phyloP scores from a whole-genome alignment of 2,113 vertebrate species.

The Mixornis gularis region DNA sequence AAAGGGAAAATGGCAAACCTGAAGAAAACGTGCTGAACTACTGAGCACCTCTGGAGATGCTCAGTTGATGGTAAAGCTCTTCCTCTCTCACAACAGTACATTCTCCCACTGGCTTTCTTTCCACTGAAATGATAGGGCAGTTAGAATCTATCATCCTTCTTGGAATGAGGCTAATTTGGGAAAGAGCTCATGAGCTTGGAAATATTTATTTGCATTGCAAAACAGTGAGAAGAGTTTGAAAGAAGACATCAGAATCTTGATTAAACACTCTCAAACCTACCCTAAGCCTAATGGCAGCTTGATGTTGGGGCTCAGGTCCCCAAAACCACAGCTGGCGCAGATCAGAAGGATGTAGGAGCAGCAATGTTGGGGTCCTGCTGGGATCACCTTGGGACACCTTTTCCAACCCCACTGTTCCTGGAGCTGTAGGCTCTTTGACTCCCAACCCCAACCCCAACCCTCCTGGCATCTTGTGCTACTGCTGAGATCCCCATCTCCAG shows the following conservation, averaged over 20 bases:
- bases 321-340: fast-evolving
- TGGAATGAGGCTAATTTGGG: neutral
- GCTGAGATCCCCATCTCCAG: neutral
- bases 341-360: neutral
- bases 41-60: neutral
- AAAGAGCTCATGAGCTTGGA: slow-evolving; percentile 18
- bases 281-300: neutral
- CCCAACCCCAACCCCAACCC: neutral
- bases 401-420: neutral
- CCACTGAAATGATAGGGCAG: neutral
- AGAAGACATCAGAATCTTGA: neutral
- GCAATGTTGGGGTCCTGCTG: neutral
- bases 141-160: neutral
- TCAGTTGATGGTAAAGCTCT: neutral
- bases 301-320: fast-evolving
- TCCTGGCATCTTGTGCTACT: neutral
- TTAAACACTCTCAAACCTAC: neutral
- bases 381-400: fast-evolving
- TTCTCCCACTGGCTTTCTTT: neutral
- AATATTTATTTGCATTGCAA: slow-evolving; percentile 35
- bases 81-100: neutral
- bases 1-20: neutral
- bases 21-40: neutral
- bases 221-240: neutral
- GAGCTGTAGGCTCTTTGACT: neutral